These are phyloP conservation scores for Panurus biarmicus DNA, from an alignment of 2,113 vertebrate genomes.

Conservation along the genomic window DNA sequence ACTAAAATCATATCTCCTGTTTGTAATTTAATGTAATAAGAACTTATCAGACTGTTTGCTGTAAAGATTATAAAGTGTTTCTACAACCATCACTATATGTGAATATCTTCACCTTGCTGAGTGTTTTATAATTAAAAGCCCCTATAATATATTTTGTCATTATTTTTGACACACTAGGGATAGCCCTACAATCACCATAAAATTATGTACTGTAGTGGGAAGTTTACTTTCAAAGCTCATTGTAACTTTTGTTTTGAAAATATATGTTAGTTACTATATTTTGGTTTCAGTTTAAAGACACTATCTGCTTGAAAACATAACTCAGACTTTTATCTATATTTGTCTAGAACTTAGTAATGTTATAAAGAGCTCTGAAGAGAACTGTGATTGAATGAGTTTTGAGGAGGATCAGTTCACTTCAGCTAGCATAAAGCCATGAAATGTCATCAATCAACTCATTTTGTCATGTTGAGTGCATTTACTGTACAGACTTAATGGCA, in stretches of 20 bases:
- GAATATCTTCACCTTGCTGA: background rate
- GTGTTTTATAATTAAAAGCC: background rate
- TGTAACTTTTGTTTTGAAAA: background rate
- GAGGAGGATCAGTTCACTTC: background rate
- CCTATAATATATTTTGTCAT: background rate
- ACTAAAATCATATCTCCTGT: background rate
- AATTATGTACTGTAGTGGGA: background rate
- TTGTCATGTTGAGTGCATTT: background rate
- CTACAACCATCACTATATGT: background rate
- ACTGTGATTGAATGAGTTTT: background rate
- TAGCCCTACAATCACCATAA: background rate
- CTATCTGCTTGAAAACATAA: background rate
- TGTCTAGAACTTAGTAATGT: background rate
- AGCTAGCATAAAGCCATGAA: background rate
- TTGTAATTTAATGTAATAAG: background rate
- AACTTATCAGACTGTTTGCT: background rate
- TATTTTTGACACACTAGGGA: background rate
- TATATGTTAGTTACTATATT: background rate
- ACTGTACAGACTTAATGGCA: background rate
- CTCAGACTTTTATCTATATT: background rate
- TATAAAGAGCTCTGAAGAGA: background rate
- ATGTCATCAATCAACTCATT: background rate
- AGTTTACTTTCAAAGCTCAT: background rate
- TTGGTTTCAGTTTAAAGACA: background rate
- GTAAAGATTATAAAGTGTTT: background rate